phyloP scores from a whole-genome alignment of 30 jellyfish, hydroid and myxozoan species.

The Hydractinia symbiolongicarpus region DNA sequence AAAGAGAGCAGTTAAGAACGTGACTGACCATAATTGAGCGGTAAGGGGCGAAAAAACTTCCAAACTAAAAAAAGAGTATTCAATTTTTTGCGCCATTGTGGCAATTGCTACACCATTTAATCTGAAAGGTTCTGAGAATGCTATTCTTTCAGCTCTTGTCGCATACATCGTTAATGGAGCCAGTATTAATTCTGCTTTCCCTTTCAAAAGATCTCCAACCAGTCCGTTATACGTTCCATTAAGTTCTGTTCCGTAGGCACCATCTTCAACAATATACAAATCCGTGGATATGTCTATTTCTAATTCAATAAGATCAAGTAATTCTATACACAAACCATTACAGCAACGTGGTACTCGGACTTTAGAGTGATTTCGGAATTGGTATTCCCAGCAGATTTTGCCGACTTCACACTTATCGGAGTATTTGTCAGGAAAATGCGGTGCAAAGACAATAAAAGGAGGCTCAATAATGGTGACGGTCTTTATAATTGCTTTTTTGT shows the following conservation, averaged over 20 bases:
- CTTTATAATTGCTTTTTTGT: too few relatives aligned
- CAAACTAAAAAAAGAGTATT: slow-evolving; percentile 35
- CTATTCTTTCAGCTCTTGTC: slow-evolving; percentile 41
- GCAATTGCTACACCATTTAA: slow-evolving; percentile 23
- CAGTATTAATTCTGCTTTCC: slow-evolving; percentile 43
- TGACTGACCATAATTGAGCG: slow-evolving; percentile 18
- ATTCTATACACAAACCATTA: slow-evolving; percentile 45
- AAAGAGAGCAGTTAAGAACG: neutral
- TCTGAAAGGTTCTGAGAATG: slow-evolving; percentile 39
- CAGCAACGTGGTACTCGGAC: slow-evolving; percentile 34
- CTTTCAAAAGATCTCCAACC: slow-evolving; percentile 51
- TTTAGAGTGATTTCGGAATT: neutral
- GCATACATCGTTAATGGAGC: slow-evolving; percentile 51
- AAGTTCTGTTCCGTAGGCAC: slow-evolving; percentile 31
- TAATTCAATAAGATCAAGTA: slow-evolving; percentile 28
- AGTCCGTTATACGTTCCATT: slow-evolving; percentile 58
- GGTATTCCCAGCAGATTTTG: neutral
- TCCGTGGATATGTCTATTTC: slow-evolving; percentile 38
- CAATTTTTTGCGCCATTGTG: slow-evolving; percentile 12
- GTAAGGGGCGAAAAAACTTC: slow-evolving; percentile 30
- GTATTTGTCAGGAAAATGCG: neutral
- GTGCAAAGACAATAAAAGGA: neutral
- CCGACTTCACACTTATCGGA: neutral
- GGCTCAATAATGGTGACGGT: neutral
- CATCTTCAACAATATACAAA: slow-evolving; percentile 54